A percentile compares a stretch with the other conserved stretches of the same genome.
Evolutionary conservation across 2,888 invertebrate species (phyloP).

Genomic region (Clostera curtula): DNA sequence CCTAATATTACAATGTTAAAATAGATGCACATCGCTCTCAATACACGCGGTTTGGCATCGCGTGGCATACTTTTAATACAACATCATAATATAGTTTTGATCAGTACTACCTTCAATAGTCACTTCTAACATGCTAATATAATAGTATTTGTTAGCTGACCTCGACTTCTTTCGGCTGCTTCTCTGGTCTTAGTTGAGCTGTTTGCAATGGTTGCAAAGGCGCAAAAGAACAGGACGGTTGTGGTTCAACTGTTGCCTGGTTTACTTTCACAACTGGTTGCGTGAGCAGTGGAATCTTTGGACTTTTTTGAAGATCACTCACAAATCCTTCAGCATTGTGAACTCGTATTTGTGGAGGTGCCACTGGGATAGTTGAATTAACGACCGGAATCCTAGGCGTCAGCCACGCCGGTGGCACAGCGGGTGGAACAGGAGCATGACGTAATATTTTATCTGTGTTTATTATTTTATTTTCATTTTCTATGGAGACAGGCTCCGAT

Average conservation of each 20-base stretch:
- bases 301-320: constrained; percentile 31
- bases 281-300: constrained; percentile 30
- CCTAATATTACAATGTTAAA: constrained; percentile 63
- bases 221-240: constrained; percentile 60
- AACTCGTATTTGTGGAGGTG: constrained; percentile 49
- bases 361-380: constrained; percentile 29
- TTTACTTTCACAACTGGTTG: constrained; percentile 29
- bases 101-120: constrained; percentile 16
- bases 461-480: constrained; percentile 21
- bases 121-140: constrained; percentile 20
- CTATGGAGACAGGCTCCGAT: constrained; percentile 20
- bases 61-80: constrained; percentile 42
- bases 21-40: constrained; percentile 65
- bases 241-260: constrained; percentile 36
- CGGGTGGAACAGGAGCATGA: constrained; percentile 51
- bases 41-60: constrained; percentile 49
- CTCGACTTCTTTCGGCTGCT: constrained; percentile 64
- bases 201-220: constrained; percentile 32
- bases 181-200: constrained; percentile 53
- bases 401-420: constrained; percentile 62
- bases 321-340: constrained; percentile 41
- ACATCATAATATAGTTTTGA: constrained; percentile 18
- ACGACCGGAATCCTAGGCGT: constrained; percentile 28
- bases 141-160: constrained; percentile 46
- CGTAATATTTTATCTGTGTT: constrained; percentile 24